phyloP scores from a whole-genome alignment of 2,888 invertebrate species.

The Morpho deidamia region DNA sequence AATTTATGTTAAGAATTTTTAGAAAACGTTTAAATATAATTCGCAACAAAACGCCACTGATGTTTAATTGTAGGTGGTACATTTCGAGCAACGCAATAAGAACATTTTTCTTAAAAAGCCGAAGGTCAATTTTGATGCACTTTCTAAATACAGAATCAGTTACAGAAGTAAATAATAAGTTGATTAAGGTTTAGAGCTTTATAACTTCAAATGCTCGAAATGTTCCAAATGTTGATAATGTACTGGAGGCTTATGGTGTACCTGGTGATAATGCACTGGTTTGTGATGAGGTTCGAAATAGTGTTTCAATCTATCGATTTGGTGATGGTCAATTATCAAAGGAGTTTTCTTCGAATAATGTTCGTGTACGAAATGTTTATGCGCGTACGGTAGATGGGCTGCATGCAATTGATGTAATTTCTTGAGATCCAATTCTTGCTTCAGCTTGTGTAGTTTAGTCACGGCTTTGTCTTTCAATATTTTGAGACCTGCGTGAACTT shows the following conservation, averaged over 20 bases:
- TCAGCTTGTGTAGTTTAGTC: constrained; percentile 31
- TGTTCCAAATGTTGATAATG: constrained; percentile 10
- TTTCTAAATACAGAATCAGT: too few relatives aligned
- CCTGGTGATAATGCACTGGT: constrained; percentile 22
- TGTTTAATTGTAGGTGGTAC: too few relatives aligned
- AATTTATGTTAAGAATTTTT: too few relatives aligned
- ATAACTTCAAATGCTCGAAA: constrained; percentile 12
- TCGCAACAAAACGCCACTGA: too few relatives aligned
- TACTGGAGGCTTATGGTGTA: constrained; percentile 9
- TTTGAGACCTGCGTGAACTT: constrained; percentile 33
- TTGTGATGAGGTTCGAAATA: constrained; percentile 32
- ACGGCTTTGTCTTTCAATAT: constrained; percentile 36
- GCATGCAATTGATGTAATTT: constrained; percentile 29
- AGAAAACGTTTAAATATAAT: too few relatives aligned
- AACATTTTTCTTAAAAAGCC: too few relatives aligned
- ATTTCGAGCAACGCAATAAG: too few relatives aligned
- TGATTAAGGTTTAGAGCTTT: not conserved
- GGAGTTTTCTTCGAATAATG: constrained; percentile 30
- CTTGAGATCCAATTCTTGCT: constrained; percentile 31
- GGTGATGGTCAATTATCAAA: constrained; percentile 28
- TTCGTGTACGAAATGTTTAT: constrained; percentile 27
- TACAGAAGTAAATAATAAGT: too few relatives aligned
- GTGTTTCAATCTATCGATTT: constrained; percentile 30
- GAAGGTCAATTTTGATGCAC: too few relatives aligned
- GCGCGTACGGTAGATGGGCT: constrained; percentile 23